phyloP scores from a whole-genome alignment of 2,113 vertebrate genomes.

The Pluvianellus socialis region DNA sequence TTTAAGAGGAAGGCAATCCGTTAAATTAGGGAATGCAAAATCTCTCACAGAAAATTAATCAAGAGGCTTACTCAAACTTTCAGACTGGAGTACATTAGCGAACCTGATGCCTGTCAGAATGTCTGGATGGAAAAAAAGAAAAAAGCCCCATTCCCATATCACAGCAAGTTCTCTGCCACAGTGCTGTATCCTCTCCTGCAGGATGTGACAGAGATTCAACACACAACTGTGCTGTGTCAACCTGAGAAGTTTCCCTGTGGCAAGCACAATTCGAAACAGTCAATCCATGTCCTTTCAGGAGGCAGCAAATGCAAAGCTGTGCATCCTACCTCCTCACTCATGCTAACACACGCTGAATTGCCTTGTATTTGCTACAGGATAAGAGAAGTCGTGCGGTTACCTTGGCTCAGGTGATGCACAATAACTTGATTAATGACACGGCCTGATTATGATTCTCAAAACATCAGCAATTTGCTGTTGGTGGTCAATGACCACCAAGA shows the following conservation, averaged over 20 bases:
- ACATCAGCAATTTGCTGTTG: neutral
- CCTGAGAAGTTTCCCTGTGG: neutral
- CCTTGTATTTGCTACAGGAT: neutral
- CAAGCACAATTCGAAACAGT: neutral
- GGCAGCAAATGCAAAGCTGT: neutral
- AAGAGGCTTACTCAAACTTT: neutral
- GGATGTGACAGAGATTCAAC: neutral
- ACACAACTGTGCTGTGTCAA: neutral
- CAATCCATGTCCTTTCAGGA: neutral
- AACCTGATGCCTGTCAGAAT: neutral
- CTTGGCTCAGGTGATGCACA: neutral
- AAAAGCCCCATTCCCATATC: neutral
- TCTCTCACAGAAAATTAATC: neutral
- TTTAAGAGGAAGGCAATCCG: neutral
- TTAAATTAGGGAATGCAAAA: neutral
- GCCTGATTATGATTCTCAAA: neutral
- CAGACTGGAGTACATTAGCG: neutral
- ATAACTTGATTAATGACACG: neutral
- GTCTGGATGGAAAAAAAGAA: neutral
- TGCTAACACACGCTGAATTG: rapidly evolving
- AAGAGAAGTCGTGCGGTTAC: neutral
- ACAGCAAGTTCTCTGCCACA: neutral
- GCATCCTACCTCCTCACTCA: neutral
- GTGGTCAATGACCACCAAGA: neutral
- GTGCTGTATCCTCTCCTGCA: neutral